Evolutionary conservation across 1,140 invertebrate genomes (phyloP).

Genomic region (Oryctes rhinoceros): DNA sequence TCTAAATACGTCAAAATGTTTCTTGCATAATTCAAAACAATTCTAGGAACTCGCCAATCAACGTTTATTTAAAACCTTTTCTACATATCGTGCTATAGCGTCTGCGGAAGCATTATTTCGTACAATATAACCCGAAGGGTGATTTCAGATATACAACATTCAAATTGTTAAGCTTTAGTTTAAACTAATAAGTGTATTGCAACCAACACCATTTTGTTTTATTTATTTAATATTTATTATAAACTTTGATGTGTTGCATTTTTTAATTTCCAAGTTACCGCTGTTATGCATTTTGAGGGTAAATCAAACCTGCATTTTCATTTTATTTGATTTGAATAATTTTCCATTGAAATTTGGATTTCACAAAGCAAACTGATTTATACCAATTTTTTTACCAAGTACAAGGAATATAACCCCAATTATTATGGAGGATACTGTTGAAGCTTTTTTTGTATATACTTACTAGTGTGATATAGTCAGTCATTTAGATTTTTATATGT

Average conservation of each 20-base stretch:
- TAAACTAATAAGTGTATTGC: neutral
- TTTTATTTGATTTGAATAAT: neutral
- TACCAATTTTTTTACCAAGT: constrained; percentile 19
- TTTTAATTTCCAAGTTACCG: neutral
- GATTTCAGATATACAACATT: no score
- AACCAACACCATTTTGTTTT: neutral
- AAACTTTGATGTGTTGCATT: no score
- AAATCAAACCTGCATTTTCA: neutral
- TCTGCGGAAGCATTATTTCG: no score
- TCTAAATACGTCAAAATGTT: no score
- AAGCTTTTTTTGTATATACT: constrained; percentile 36
- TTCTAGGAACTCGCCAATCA: no score
- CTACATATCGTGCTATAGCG: no score
- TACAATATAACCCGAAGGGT: no score
- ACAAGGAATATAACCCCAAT: constrained; percentile 9
- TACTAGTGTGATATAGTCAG: constrained; percentile 32
- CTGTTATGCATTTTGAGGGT: neutral
- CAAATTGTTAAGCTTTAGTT: no score
- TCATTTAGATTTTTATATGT: constrained; percentile 31
- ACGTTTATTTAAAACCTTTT: no score
- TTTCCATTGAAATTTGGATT: constrained; percentile 27
- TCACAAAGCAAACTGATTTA: neutral
- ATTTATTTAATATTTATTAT: no score
- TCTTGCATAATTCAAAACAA: no score
- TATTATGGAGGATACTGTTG: constrained; percentile 31